Evolutionary conservation across 53 echinoderm and acorn worm species (phyloP), one percentile per base, ranked within the genome.

Genomic region (Patiria pectinifera): DNA sequence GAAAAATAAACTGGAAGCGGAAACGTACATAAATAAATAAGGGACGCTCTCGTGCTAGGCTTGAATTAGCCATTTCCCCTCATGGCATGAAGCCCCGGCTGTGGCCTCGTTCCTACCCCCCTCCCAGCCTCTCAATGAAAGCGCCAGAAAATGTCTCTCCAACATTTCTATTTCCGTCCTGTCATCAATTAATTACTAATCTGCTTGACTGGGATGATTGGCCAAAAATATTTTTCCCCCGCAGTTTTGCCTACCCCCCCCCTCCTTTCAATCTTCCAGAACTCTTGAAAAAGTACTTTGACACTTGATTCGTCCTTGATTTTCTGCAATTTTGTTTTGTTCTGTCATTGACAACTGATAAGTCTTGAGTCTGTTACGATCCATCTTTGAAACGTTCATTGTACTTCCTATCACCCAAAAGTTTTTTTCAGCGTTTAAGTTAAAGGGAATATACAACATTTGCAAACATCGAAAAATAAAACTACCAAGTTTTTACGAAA

Each of bases 1-100:
- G 10, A 15, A 69, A 69, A 69, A 74, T 3, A 69, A 74, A 6
- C 4, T 0, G 49, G 5, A 77, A 88, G 16, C 15, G 88, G 88
- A 88, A 88, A 88, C 62, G 45, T 24, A 88, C 88, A 88, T 59
- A 88, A 88, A 88, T 88, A 88, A 88, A 88, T 44, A 78, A n/a
- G 76, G 11, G 61, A 11, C 9, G 61, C 61, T 88, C 78, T 88
- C 88, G 88, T 88, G 88, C 88, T 6, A 78, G 18, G 14, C 4
- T 18, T 21, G 44, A 88, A 88, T 88, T 88, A 88, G 78, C 21
- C 76, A 13, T 88, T 88, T 88, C 88, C 88, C 88, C 12, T 45
- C 5, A 21, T 24, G 74, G 74, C 74, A 0, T 0, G 0, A 21
- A 74, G 0, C 74, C 19, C 24, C 45, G 9, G 1, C 22, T 3